A percentile compares a stretch with the other conserved stretches of the same genome.
Conservation (phyloP, 1,140 invertebrate species). For the Drosophila repleta region DNA sequence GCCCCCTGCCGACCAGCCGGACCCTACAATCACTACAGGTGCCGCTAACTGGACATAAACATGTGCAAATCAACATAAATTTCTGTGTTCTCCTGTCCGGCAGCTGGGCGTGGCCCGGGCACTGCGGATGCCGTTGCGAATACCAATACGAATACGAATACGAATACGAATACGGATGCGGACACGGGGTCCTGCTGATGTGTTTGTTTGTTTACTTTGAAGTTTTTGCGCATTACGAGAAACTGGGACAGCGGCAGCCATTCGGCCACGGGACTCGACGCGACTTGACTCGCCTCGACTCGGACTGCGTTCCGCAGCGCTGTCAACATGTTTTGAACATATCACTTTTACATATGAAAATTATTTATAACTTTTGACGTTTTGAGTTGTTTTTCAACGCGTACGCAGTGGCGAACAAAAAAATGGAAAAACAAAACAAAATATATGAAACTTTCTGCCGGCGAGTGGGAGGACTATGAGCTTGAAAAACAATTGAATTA, state of each 20-base stretch:
- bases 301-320: slow-evolving; percentile 51
- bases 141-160: not conserved
- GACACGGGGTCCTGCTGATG: slow-evolving; percentile 60
- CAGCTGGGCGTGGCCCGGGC: slow-evolving; percentile 7
- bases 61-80: slow-evolving; percentile 82
- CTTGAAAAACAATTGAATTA: slow-evolving; percentile 10
- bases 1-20: not conserved
- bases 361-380: slow-evolving; percentile 81
- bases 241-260: slow-evolving; percentile 69
- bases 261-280: slow-evolving; percentile 39
- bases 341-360: slow-evolving; percentile 81
- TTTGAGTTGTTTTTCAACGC: slow-evolving; percentile 59
- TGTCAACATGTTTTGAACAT: slow-evolving; percentile 83
- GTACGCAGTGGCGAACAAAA: slow-evolving; percentile 26
- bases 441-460: not conserved
- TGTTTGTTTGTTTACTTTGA: slow-evolving; percentile 82
- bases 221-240: slow-evolving; percentile 66
- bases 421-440: slow-evolving; percentile 13
- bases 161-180: not conserved
- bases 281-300: slow-evolving; percentile 25
- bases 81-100: slow-evolving; percentile 33
- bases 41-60: slow-evolving; percentile 79
- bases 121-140: not conserved
- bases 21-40: slow-evolving; percentile 41
- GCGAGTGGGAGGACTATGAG: not conserved